Base-by-base conservation (phyloP, 92 coral and sea anemone species). In the Zoanthus sociatus region DNA sequence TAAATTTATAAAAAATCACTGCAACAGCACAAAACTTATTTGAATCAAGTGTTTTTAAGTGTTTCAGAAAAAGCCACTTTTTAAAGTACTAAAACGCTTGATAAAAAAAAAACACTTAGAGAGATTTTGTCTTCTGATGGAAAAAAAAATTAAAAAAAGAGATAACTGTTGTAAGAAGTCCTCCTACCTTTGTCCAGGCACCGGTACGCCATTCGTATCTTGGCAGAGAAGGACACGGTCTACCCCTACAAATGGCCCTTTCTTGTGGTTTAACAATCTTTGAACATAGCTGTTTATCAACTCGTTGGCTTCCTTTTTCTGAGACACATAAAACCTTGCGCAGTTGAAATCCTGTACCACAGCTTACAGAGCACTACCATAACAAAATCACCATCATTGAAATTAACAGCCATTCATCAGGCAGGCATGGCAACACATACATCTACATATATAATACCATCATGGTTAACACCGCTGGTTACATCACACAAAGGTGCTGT, bases 341-440 rank as follows among this genome's bases (percentile, higher is more conserved):
- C 54, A 73, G 71, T 63, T 90, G 89, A 5, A 71, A 50, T 33
- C 98, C 98, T 33, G 82, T 45, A 17, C 98, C 98, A 84, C 98
- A 94, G 47, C 90, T 90, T 6, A 87, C 92, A 50, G 98, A 94
- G 70, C 98, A 94, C 98, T 94, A 76, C 21, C 21, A 26, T 26
- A 79, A 60, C n/a, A 6, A 53, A 6, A 37, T 60, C 32, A 68
- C 15, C 46, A 51, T 26, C 50, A 68, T 1, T n/a, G 42, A 5
- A 5, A 73, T 18, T 37, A 21, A 9, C 26, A 26, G 26, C 26
- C 26, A 26, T 26, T 26, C 26, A 26, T 26, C 26, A 26, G 26
- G 26, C 26, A 26, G 26, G 26, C 26, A 26, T 26, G 26, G 26
- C 26, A 26, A 26, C 26, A 26, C 26, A 26, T 26, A 26, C 26